A percentile compares a stretch with the other conserved stretches of the same genome.
Evolutionary conservation across 1,140 invertebrate species (phyloP).

Genomic region (Gryllus bimaculatus): DNA sequence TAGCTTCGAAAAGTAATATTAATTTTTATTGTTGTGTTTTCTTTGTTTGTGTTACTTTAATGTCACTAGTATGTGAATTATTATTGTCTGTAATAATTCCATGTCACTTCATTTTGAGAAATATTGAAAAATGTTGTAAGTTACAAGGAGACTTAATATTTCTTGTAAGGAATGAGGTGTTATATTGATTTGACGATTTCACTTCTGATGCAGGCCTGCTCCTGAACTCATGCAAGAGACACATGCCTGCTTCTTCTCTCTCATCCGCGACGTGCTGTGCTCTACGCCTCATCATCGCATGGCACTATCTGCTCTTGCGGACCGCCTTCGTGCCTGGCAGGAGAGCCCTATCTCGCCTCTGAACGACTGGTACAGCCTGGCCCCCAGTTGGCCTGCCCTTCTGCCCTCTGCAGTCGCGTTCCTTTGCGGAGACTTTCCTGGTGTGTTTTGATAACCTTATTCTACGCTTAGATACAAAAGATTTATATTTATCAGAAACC

Average conservation of each 20-base stretch:
- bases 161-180: no score
- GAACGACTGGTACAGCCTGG: slow-evolving; percentile 62
- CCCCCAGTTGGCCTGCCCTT: slow-evolving; percentile 65
- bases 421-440: slow-evolving; percentile 72
- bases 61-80: no score
- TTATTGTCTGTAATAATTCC: no score
- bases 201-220: slow-evolving; percentile 25
- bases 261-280: slow-evolving; percentile 71
- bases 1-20: no score
- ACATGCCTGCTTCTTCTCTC: slow-evolving; percentile 70
- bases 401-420: slow-evolving; percentile 76
- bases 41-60: no score
- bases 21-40: no score
- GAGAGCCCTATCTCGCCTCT: slow-evolving; percentile 68
- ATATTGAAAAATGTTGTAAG: no score
- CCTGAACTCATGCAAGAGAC: slow-evolving; percentile 58
- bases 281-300: slow-evolving; percentile 73
- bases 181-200: not conserved
- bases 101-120: no score
- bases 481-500: no score
- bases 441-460: slow-evolving; percentile 28
- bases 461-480: no score
- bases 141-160: no score
- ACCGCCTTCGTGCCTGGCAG: slow-evolving; percentile 68
- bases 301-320: slow-evolving; percentile 59